Evolutionary conservation across 2,113 vertebrate species (phyloP).

Genomic region (Sapajus apella): DNA sequence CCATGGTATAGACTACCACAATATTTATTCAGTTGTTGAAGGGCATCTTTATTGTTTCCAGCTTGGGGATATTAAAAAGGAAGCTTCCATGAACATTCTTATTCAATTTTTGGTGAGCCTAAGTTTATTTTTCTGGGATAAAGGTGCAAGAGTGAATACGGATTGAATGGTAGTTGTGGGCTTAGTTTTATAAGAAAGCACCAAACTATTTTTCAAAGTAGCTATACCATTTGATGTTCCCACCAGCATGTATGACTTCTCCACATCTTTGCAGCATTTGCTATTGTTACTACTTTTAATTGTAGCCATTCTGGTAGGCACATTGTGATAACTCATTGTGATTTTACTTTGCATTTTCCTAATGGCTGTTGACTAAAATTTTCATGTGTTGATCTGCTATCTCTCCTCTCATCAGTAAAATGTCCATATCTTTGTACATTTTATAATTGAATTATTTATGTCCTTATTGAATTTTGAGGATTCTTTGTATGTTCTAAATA

Average conservation of each 20-base stretch:
- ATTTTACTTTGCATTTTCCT: slow-evolving; percentile 9
- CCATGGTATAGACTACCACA: not conserved
- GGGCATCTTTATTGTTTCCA: not conserved
- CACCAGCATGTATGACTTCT: not conserved
- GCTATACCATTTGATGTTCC: not conserved
- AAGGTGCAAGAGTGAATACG: not conserved
- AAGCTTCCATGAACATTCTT: not conserved
- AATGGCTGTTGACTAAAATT: not conserved
- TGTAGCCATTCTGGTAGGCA: not conserved
- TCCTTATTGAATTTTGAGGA: not conserved
- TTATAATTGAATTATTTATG: not conserved
- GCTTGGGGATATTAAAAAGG: not conserved
- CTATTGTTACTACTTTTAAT: not conserved
- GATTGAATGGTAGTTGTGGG: not conserved
- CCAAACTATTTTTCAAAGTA: not conserved
- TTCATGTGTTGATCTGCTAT: not conserved
- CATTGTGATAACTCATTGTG: not conserved
- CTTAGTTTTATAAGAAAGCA: not conserved
- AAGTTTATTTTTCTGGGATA: not conserved
- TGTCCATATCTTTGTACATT: not conserved
- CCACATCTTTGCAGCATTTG: not conserved
- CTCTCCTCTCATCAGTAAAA: not conserved
- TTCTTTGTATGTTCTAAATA: not conserved
- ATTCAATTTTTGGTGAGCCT: not conserved
- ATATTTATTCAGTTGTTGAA: not conserved